Conservation (phyloP, 2,113 vertebrate species). For the Prunella himalayana region DNA sequence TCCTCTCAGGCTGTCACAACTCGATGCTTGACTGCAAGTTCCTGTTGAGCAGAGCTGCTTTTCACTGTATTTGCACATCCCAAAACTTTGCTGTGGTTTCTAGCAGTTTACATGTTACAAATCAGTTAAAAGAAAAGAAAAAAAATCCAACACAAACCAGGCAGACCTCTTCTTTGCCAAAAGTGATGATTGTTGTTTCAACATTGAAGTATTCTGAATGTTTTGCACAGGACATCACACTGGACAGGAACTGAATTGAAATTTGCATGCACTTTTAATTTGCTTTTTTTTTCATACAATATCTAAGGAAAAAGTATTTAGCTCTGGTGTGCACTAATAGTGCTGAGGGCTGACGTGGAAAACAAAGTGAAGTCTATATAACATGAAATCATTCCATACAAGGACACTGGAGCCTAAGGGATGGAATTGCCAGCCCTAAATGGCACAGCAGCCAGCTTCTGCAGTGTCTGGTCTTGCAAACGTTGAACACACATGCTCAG, state of each 20-base stretch:
- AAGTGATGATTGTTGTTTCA: background rate
- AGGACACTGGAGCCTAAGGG: background rate
- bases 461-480: constrained; percentile 6
- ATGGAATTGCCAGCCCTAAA: constrained; percentile 23
- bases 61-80: background rate
- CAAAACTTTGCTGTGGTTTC: background rate
- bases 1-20: background rate
- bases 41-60: background rate
- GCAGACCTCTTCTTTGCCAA: background rate
- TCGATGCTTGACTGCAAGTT: background rate
- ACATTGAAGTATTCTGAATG: background rate
- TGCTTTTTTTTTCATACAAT: background rate
- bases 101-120: background rate
- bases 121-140: background rate
- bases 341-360: background rate
- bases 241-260: background rate
- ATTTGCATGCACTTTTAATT: background rate
- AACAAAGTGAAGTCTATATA: background rate
- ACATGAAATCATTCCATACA: constrained; percentile 14
- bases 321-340: background rate
- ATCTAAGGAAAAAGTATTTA: background rate
- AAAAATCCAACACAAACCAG: background rate
- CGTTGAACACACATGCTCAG: constrained; percentile 9
- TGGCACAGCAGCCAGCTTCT: background rate
- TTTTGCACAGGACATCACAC: background rate